Evolutionary conservation across 2,888 invertebrate species (phyloP), one percentile per base, ranked within the genome.

Genomic region (Scaptodrosophila latifasciaeformis): DNA sequence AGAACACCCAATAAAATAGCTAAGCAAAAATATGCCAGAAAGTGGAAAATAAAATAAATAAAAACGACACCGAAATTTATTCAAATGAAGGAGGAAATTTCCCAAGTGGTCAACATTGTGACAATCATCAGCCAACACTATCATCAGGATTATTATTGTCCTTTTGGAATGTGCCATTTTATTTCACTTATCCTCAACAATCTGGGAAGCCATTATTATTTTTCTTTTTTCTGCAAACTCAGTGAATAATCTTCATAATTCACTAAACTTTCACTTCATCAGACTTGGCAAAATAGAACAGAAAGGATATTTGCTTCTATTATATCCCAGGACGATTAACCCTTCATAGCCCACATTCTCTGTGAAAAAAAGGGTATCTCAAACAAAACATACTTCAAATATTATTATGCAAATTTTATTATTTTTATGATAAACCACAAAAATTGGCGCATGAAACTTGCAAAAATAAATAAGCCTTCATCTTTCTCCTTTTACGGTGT

Each of bases 331-430:
- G n/a, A n/a, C n/a, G n/a, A n/a, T n/a, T n/a, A n/a, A n/a, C n/a
- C n/a, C n/a, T n/a, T n/a, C n/a, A n/a, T n/a, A n/a, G n/a, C n/a
- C n/a, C n/a, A n/a, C n/a, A n/a, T n/a, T n/a, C n/a, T n/a, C n/a
- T n/a, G n/a, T n/a, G 49, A 46, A 21, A 56, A 40, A 54, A 49
- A 15, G 37, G 37, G 37, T 13, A 37, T 24, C 7, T 24, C 37
- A 43, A 42, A 62, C 47, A 59, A 60, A 62, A 59, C 63, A 59
- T 65, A 69, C 69, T 80, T 78, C 66, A 65, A 71, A 74, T 67
- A 77, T 72, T 82, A 82, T 82, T 81, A 81, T 81, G 82, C 69
- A 82, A 81, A 81, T 81, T 81, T 78, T 72, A 80, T 82, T 75
- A 72, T 79, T 72, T 74, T 71, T 76, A 76, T 70, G 64, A 75